Base-by-base conservation (phyloP, 2,888 invertebrate genomes). In the Eustalomyia histrio region DNA sequence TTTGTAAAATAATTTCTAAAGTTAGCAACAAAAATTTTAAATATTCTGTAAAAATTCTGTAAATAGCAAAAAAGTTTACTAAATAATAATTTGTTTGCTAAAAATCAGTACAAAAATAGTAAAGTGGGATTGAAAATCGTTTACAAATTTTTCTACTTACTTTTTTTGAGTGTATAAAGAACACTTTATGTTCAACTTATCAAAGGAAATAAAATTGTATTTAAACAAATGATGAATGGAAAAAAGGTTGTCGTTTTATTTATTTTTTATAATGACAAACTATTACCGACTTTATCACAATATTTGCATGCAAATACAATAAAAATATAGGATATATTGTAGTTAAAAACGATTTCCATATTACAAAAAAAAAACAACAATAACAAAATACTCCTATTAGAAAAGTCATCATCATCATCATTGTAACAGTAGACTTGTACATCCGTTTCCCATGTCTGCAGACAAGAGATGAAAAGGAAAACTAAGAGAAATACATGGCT, bases 161-260 rank as follows among this genome's bases (percentile, higher is more conserved):
- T n/a, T n/a, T n/a, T n/a, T n/a, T n/a, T n/a, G n/a, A n/a, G n/a
- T n/a, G n/a, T n/a, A 39, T 12, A 10, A 39, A 12, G 39, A 14
- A 39, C 39, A 12, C 39, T 39, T 39, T 39, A 14, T 4, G 14
- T 12, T 12, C 8, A 39, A 39, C 39, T 8, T 14, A 52, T 12
- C 8, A 67, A 67, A 60, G 67, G 61, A 75, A 75, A 68, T 61
- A n/a, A 61, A 75, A 75, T 39, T 68, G 61, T 61, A 53, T 72
- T 63, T 35, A 24, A 43, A 58, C 53, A 58, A 53, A 35, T 43
- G 65, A 58, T 74, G 52, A 16, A 10, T 33, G 14, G 16, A 16
- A 43, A 67, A 67, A 43, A 35, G 21, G 29, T 73, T 16, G 35
- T 18, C 47, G 17, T 57, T 57, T 60, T 39, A 35, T n/a, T 21